Base-by-base conservation (phyloP, 2,888 invertebrate genomes). In the Ophion ellenae region DNA sequence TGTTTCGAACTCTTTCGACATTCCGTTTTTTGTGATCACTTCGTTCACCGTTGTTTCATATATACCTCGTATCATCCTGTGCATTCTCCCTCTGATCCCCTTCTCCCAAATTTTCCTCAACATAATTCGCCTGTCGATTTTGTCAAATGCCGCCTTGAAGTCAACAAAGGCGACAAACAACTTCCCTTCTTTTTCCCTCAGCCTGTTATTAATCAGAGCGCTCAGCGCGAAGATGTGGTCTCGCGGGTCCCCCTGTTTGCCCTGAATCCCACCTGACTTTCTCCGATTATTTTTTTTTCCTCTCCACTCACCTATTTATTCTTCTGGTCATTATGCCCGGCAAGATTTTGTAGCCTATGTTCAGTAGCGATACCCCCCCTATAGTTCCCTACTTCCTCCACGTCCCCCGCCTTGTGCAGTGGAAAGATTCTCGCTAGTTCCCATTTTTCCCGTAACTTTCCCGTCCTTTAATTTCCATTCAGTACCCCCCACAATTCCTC, bases 261-360 rank as follows among this genome's bases (percentile, higher is more conserved):
- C 57, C 77, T 20, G 57, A 77, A 77, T 14, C 67, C 67, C 17
- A 59, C 77, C 57, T 77, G 67, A 36, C 77, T 67, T 11, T 24
- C 24, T 24, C 24, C 57, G 2, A 75, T 7, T 3, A 81, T 59
- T 10, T 47, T 67, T 47, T 67, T 24, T 24, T 45, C 61, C 57
- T 28, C 45, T 76, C 71, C 11, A 71, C 11, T 57, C 79, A 77
- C 47, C 36, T 28, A 32, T 57, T 83, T 7, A 82, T n/a, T 32
- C 71, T 70, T 14, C 53, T 83, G 14, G 57, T 57, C n/a, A 71
- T 78, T 6, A 70, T 70, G 14, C 4, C 47, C 10, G 70, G 32
- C n/a, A 79, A 2, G 10, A 79, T 36, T 28, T 78, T 70, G 45
- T 83, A 79, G 36, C 83, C 78, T 4, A 70, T 70, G 28, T 82